Base-by-base conservation (phyloP, 2,113 vertebrate genomes). In the Gracilinanus agilis region DNA sequence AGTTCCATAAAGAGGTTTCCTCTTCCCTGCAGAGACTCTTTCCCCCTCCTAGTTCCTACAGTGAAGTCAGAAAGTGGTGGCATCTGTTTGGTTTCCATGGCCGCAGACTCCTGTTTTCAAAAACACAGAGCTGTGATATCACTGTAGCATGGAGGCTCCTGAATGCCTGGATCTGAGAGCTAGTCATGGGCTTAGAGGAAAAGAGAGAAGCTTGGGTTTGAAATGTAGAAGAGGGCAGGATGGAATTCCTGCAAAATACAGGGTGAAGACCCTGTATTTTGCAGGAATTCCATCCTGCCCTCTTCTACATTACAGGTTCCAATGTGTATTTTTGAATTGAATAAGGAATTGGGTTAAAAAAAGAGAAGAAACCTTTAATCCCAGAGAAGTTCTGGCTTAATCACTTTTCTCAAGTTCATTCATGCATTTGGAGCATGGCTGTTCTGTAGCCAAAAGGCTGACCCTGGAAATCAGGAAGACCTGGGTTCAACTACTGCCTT, bases 1-100 rank as follows among this genome's bases (percentile, higher is more conserved):
- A 83, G 67, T 83, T 83, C 67, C 67, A 83, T 83, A 83, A 83
- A 83, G 67, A 83, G 67, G n/a, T 83, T 83, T 83, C 67, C 67
- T 83, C n/a, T 53, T 83, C 55, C 8, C 0, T 7, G 12, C 83
- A 25, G 90, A 56, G 88, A 34, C 1, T 40, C 54, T 54, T 90
- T 83, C 44, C 83, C 90, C 91, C 88, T 56, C 34, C 56, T 91
- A 13, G 91, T 55, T 92, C 67, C 55, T 13, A 0, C 24, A 3
- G 54, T n/a, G 92, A 88, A 92, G 90, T 95, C 96, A 89, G 90
- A 58, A 24, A 54, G 3, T 3, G 58, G 96, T 44, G 92, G 88
- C 94, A 61, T 12, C 93, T 92, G 67, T 83, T 75, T 89, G 54
- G 97, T 98, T 95, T 93, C 97, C 97, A 94, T 96, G 91, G 97